Evolutionary conservation across 2,113 vertebrate genomes (phyloP).

Genomic region (Prunella himalayana): DNA sequence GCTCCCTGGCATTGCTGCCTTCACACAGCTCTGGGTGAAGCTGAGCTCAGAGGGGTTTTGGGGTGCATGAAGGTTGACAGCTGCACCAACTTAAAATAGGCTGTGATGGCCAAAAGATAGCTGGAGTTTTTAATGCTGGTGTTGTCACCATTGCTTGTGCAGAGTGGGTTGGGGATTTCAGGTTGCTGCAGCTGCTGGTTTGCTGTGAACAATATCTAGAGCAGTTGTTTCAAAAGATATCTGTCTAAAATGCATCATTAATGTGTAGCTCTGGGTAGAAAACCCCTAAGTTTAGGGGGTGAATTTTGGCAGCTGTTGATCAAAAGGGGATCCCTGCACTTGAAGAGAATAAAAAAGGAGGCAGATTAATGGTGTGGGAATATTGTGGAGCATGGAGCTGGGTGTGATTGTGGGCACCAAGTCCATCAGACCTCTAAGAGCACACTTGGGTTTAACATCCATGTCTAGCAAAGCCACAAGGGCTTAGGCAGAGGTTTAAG

Average conservation of each 20-base stretch:
- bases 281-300: background rate
- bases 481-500: background rate
- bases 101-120: background rate
- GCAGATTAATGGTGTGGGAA: background rate
- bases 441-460: background rate
- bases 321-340: background rate
- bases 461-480: background rate
- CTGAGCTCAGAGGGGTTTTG: background rate
- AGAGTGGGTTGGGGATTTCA: background rate
- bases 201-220: background rate
- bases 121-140: background rate
- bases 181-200: background rate
- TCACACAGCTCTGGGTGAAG: background rate
- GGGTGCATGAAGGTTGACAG: background rate
- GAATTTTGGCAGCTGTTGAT: background rate
- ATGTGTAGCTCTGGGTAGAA: accelerated
- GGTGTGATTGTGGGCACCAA: background rate
- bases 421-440: background rate
- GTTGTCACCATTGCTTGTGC: accelerated
- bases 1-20: background rate
- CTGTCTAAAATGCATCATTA: background rate
- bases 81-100: background rate
- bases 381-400: background rate
- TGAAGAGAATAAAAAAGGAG: background rate
- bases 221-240: background rate